phyloP scores from a whole-genome alignment of 2,113 vertebrate genomes.

The Tamias sibiricus region DNA sequence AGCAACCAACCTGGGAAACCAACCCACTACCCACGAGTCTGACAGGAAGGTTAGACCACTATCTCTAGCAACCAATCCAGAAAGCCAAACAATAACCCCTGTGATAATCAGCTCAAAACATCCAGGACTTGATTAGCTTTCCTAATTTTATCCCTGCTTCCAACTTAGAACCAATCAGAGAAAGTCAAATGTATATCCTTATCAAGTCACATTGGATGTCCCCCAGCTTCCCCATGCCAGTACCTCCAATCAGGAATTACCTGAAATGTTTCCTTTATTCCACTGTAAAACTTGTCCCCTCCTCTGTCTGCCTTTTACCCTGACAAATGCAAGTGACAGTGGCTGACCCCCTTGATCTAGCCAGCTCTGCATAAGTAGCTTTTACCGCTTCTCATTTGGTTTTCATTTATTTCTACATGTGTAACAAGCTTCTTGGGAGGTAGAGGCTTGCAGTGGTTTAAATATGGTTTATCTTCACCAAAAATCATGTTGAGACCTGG shows the following conservation, averaged over 20 bases:
- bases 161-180: not conserved
- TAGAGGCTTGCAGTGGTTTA: not conserved
- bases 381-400: not conserved
- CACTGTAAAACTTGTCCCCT: not conserved
- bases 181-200: not conserved
- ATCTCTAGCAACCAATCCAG: not conserved
- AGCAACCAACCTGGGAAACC: not conserved
- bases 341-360: not conserved
- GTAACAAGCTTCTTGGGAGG: slow-evolving; percentile 4
- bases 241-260: not conserved
- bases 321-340: not conserved
- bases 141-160: not conserved
- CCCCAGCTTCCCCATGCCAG: not conserved
- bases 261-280: not conserved
- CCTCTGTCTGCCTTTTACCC: not conserved
- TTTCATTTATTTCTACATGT: slow-evolving; percentile 1
- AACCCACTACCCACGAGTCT: not conserved
- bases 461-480: not conserved
- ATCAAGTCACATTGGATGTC: not conserved
- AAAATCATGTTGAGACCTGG: not conserved
- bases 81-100: not conserved
- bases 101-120: not conserved
- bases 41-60: not conserved
- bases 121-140: not conserved
- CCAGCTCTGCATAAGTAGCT: not conserved